A percentile compares a stretch with the other conserved stretches of the same genome.
Conservation (phyloP, 2,113 vertebrate species). For the Nerophis ophidion region DNA sequence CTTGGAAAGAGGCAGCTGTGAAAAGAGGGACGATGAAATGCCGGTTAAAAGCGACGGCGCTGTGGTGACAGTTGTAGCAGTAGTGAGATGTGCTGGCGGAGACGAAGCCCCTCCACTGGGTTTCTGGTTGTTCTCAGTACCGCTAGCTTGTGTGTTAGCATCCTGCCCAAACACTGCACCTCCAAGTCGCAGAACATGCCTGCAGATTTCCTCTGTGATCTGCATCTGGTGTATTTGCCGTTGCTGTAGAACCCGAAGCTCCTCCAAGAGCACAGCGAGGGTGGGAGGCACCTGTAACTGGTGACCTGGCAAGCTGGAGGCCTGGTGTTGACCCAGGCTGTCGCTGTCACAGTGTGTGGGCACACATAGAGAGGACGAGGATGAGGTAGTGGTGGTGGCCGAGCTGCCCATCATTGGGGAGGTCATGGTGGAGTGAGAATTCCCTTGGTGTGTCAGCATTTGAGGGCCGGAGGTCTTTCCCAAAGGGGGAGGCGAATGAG, state of each 20-base stretch:
- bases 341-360: slow-evolving; percentile 56
- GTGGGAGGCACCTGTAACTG: slow-evolving; percentile 61
- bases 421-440: slow-evolving; percentile 71
- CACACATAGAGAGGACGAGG: slow-evolving; percentile 57
- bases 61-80: slow-evolving; percentile 45
- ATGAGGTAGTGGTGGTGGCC: slow-evolving; percentile 70
- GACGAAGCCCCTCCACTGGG: slow-evolving; percentile 26
- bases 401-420: slow-evolving; percentile 74
- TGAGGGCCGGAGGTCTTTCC: slow-evolving; percentile 57
- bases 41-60: slow-evolving; percentile 51
- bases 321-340: slow-evolving; percentile 65
- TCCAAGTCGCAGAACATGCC: slow-evolving; percentile 83
- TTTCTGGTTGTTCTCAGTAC: slow-evolving; percentile 51
- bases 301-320: slow-evolving; percentile 59
- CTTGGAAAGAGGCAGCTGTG: slow-evolving; percentile 63
- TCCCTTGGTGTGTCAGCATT: slow-evolving; percentile 52
- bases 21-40: slow-evolving; percentile 62
- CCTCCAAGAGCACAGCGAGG: slow-evolving; percentile 83
- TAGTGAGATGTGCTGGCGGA: slow-evolving; percentile 57
- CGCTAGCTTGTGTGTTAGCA: slow-evolving; percentile 50
- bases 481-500: slow-evolving; percentile 66
- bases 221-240: slow-evolving; percentile 93
- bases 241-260: slow-evolving; percentile 85
- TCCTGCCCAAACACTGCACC: slow-evolving; percentile 71
- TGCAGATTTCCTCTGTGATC: slow-evolving; percentile 89